phyloP scores from a whole-genome alignment of 2,113 vertebrate genomes.

The Catharus minimus region DNA sequence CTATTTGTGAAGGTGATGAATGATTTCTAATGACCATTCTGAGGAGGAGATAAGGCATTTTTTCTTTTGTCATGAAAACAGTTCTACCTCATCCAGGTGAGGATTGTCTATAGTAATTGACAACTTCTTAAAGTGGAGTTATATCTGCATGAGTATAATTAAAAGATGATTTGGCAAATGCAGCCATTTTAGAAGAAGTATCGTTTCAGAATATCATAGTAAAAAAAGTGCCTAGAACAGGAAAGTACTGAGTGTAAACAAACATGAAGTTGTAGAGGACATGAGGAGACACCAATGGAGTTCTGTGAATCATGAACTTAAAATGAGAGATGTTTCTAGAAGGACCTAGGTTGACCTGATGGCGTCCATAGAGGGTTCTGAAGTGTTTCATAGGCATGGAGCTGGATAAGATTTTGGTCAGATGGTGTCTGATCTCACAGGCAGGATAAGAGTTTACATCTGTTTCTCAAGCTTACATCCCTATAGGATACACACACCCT shows the following conservation, averaged over 20 bases:
- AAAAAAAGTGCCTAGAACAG: background rate
- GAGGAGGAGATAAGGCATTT: background rate
- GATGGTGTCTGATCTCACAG: background rate
- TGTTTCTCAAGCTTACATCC: background rate
- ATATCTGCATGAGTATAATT: background rate
- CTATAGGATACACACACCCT: fast-evolving
- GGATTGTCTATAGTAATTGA: background rate
- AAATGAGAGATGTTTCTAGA: background rate
- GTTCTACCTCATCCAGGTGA: background rate
- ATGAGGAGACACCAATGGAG: background rate
- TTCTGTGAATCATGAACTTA: background rate
- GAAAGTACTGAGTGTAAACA: background rate
- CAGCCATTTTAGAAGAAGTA: background rate
- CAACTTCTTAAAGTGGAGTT: background rate
- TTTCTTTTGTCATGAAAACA: background rate
- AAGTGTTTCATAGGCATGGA: background rate
- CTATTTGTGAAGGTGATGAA: background rate
- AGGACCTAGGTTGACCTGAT: background rate
- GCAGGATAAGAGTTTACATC: background rate
- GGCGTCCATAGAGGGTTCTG: background rate
- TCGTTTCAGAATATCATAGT: background rate
- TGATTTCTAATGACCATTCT: background rate
- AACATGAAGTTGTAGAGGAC: background rate
- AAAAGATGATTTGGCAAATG: background rate
- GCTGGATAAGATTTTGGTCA: background rate